Conservation (phyloP, 2,888 invertebrate species). For the Nomada flava region DNA sequence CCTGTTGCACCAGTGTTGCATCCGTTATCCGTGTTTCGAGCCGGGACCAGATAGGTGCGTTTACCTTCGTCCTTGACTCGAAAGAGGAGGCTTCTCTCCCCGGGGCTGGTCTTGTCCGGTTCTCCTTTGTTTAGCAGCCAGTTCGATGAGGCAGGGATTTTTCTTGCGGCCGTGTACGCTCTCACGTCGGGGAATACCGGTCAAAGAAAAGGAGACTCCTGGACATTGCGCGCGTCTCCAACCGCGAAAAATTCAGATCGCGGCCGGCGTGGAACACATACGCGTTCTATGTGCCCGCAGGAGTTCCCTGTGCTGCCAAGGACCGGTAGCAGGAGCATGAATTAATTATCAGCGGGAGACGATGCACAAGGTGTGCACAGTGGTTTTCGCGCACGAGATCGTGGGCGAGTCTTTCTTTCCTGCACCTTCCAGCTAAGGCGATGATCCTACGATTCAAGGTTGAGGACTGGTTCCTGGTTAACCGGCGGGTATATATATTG, state of each 20-base stretch:
- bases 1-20: slow-evolving; percentile 43
- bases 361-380: too few species aligned
- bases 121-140: slow-evolving; percentile 63
- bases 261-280: slow-evolving; percentile 70
- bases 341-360: slow-evolving; percentile 64
- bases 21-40: slow-evolving; percentile 48
- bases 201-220: slow-evolving; percentile 67
- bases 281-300: slow-evolving; percentile 55
- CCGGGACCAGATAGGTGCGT: slow-evolving; percentile 59
- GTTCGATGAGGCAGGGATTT: slow-evolving; percentile 43
- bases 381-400: slow-evolving; percentile 12
- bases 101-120: slow-evolving; percentile 39
- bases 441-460: slow-evolving; percentile 27
- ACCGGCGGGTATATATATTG: too few species aligned
- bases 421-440: slow-evolving; percentile 12
- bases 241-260: slow-evolving; percentile 74
- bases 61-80: slow-evolving; percentile 68
- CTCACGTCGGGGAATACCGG: slow-evolving; percentile 29
- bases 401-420: slow-evolving; percentile 30
- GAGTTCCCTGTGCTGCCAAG: slow-evolving; percentile 71
- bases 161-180: neutral
- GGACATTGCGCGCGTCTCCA: slow-evolving; percentile 77
- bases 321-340: slow-evolving; percentile 44
- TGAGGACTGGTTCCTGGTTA: neutral
- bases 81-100: slow-evolving; percentile 51